Evolutionary conservation across 92 coral and sea anemone genomes (phyloP).

Genomic region (Actinostola sp.): DNA sequence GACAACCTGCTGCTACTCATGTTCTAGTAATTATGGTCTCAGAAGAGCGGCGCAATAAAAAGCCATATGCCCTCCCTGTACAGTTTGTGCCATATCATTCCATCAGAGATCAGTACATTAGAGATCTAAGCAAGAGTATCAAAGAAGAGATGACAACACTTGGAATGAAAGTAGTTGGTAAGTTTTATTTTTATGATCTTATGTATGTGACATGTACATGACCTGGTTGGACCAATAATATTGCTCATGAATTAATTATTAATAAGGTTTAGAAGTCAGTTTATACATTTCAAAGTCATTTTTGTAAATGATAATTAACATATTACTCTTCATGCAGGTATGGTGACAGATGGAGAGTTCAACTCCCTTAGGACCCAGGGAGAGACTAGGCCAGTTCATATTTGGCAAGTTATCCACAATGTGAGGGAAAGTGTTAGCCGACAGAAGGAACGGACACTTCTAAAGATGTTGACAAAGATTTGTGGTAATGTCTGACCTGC

Average conservation of each 20-base stretch:
- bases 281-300: no score
- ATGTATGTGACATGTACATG: no score
- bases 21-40: slow-evolving; percentile 44
- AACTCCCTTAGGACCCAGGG: slow-evolving; percentile 66
- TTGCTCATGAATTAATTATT: no score
- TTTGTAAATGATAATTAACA: no score
- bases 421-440: slow-evolving; percentile 64
- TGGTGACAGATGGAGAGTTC: slow-evolving; percentile 73
- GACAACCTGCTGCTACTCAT: slow-evolving; percentile 69
- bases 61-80: slow-evolving; percentile 64
- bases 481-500: no score
- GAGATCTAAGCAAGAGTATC: slow-evolving; percentile 46
- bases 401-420: slow-evolving; percentile 69
- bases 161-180: slow-evolving; percentile 55
- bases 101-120: slow-evolving; percentile 55
- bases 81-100: slow-evolving; percentile 61
- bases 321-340: no score
- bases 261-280: no score
- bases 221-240: no score
- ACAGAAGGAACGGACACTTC: slow-evolving; percentile 39
- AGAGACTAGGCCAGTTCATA: slow-evolving; percentile 55
- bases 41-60: slow-evolving; percentile 51
- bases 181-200: not conserved
- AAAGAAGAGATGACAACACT: slow-evolving; percentile 40
- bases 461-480: slow-evolving; percentile 37